A percentile compares a stretch with the other conserved stretches of the same genome.
phyloP scores from a whole-genome alignment of 2,113 vertebrate genomes.

The Rhipidura dahli region DNA sequence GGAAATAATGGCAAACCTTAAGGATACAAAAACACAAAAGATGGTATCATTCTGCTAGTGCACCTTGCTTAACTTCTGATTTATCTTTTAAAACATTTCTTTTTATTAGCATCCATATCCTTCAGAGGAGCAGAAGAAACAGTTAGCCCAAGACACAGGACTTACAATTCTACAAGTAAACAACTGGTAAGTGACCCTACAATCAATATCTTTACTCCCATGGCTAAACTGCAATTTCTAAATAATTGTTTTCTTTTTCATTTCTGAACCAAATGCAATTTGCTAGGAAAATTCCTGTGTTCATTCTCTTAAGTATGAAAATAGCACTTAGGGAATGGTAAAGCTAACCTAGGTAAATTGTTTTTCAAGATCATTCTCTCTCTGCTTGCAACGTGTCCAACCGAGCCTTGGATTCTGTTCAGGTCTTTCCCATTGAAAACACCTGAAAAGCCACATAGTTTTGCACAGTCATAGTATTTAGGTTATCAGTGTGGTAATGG shows the following conservation, averaged over 20 bases:
- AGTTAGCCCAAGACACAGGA: constrained; percentile 99
- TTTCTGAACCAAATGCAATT: constrained; percentile 62
- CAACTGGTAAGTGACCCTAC: constrained; percentile 94
- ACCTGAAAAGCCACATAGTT: constrained; percentile 44
- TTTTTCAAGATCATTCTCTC: constrained; percentile 38
- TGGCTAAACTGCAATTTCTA: constrained; percentile 65
- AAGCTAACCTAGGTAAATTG: constrained; percentile 36
- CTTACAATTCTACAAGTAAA: constrained; percentile 99
- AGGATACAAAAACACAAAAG: constrained; percentile 35
- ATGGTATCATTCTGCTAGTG: constrained; percentile 69
- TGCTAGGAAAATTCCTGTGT: constrained; percentile 50
- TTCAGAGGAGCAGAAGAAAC: constrained; percentile 99
- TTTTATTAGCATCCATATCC: constrained; percentile 95
- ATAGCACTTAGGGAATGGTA: constrained; percentile 28
- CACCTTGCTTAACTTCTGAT: constrained; percentile 74
- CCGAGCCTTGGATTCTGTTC: constrained; percentile 45
- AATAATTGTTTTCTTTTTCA: constrained; percentile 74
- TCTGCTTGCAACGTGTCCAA: neutral
- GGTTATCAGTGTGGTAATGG: constrained; percentile 14
- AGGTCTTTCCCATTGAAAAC: constrained; percentile 35
- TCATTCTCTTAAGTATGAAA: constrained; percentile 42
- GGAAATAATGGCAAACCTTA: constrained; percentile 45
- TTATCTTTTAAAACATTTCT: constrained; percentile 77
- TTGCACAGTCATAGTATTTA: neutral
- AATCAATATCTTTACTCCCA: constrained; percentile 73